phyloP scores from a whole-genome alignment of 2,888 invertebrate genomes.

The Phanerotoma sp. region DNA sequence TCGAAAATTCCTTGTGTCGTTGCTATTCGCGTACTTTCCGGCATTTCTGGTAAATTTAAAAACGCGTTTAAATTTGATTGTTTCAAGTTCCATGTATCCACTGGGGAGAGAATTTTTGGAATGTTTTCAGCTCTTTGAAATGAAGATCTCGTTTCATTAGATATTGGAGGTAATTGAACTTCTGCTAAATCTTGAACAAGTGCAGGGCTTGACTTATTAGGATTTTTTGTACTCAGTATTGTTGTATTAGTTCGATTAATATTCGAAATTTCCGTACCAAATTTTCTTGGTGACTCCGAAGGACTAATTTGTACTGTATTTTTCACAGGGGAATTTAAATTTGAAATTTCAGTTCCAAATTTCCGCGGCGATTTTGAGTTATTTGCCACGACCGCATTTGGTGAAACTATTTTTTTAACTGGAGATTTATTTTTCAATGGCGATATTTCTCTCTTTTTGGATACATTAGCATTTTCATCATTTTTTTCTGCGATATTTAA shows the following conservation, averaged over 20 bases:
- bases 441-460: no score
- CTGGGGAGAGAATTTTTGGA: no score
- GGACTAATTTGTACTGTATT: conserved; percentile 1
- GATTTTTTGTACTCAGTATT: neutral
- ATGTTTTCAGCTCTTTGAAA: conserved; percentile 23
- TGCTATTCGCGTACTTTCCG: conserved; percentile 38
- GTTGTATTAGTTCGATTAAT: conserved; percentile 20
- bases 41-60: conserved; percentile 44
- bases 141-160: conserved; percentile 37
- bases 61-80: conserved; percentile 48
- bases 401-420: neutral
- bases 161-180: neutral
- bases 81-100: conserved; percentile 30
- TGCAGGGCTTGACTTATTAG: no score
- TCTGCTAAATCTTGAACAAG: no score
- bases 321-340: conserved; percentile 30
- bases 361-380: conserved; percentile 34
- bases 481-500: conserved; percentile 10
- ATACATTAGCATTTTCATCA: conserved; percentile 4
- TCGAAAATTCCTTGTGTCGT: conserved; percentile 46
- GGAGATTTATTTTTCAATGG: conserved; percentile 4
- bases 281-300: conserved; percentile 33
- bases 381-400: neutral
- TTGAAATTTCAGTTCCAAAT: conserved; percentile 44
- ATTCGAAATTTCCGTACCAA: conserved; percentile 42